Evolutionary conservation across 2,113 vertebrate species (phyloP).

Genomic region (Psilopogon haemacephalus): DNA sequence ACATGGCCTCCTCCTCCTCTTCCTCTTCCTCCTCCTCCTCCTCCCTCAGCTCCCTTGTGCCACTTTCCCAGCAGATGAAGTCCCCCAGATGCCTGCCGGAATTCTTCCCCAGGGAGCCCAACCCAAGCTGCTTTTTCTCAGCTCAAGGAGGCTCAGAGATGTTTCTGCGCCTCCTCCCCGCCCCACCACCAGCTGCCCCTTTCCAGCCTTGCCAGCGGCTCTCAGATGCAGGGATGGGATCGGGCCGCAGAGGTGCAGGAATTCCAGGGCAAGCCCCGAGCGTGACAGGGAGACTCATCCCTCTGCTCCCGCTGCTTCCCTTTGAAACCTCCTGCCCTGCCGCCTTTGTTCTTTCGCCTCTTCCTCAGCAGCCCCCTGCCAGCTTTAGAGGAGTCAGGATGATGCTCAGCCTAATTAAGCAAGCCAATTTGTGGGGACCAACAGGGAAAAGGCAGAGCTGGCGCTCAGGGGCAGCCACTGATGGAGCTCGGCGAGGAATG

Average conservation of each 20-base stretch:
- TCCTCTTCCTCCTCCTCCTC: background rate
- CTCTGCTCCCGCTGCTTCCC: background rate
- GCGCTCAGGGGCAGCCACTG: background rate
- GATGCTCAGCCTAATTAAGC: slow-evolving; percentile 49
- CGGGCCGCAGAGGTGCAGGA: background rate
- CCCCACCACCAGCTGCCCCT: background rate
- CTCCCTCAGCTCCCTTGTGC: background rate
- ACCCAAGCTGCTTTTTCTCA: background rate
- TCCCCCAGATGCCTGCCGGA: background rate
- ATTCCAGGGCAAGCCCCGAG: background rate
- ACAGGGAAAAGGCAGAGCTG: background rate
- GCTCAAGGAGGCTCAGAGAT: background rate
- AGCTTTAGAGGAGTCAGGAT: background rate
- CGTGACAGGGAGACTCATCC: background rate
- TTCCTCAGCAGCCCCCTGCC: background rate
- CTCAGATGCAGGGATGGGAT: background rate
- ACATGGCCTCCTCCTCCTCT: background rate
- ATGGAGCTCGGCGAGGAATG: background rate
- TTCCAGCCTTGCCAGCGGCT: background rate
- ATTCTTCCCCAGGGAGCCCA: background rate
- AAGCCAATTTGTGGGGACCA: background rate
- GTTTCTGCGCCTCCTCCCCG: background rate
- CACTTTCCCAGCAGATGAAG: background rate
- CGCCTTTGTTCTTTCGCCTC: background rate
- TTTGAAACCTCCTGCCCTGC: background rate